Conservation (phyloP, 2,888 invertebrate species). For the Drosophila atripex region DNA sequence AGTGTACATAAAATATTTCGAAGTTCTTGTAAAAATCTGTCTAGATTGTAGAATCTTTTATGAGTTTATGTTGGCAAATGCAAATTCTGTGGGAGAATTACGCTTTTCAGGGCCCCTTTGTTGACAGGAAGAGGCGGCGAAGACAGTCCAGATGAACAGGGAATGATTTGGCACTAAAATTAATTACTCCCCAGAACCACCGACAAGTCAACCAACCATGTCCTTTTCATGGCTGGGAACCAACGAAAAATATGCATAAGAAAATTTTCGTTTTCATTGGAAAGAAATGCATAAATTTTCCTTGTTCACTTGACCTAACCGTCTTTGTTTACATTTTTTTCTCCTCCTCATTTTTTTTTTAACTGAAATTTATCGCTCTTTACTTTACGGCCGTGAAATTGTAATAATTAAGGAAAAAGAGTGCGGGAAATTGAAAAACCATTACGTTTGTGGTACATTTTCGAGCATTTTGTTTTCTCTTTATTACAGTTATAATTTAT, state of each 20-base stretch:
- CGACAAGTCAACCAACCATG: conserved; percentile 63
- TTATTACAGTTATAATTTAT: conserved; percentile 79
- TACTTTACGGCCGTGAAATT: conserved; percentile 39
- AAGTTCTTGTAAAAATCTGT: not conserved
- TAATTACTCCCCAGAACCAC: conserved; percentile 59
- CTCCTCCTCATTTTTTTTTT: conserved; percentile 22
- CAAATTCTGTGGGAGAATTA: conserved; percentile 58
- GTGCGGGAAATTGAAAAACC: conserved; percentile 67
- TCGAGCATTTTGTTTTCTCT: conserved; percentile 32
- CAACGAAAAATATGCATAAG: conserved; percentile 55
- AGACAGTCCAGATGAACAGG: conserved; percentile 51
- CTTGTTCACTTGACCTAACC: conserved; percentile 8
- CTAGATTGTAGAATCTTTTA: not conserved
- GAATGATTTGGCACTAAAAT: conserved; percentile 55
- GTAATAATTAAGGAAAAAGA: conserved; percentile 43
- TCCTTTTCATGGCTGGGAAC: conserved; percentile 53
- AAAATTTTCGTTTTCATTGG: conserved; percentile 51
- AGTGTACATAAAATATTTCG: not conserved
- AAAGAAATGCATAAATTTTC: conserved; percentile 58
- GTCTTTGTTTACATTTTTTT: conserved; percentile 39
- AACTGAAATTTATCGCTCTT: conserved; percentile 36
- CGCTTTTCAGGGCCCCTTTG: not conserved
- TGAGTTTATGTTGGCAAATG: conserved; percentile 51
- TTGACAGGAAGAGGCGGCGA: conserved; percentile 62
- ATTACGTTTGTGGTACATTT: conserved; percentile 51